These are phyloP conservation scores for Lethrus apterus DNA, from an alignment of 1,140 invertebrate genomes.

Conservation along the genomic window DNA sequence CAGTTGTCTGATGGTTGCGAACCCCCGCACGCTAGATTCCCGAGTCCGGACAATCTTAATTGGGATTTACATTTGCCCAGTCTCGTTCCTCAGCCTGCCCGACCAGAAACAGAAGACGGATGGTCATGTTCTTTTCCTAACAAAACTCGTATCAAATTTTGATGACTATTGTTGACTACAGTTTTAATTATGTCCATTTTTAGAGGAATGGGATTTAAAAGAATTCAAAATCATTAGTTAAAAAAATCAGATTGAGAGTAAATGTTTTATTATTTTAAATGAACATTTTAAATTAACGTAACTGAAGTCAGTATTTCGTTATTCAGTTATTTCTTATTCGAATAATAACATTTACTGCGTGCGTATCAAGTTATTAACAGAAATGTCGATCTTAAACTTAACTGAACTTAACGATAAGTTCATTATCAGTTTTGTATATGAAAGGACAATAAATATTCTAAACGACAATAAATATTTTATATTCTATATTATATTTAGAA, in stretches of 20 bases:
- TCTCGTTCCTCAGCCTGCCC: slow-evolving; percentile 21
- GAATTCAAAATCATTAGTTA: too few relatives aligned
- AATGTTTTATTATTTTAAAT: too few relatives aligned
- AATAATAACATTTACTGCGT: too few relatives aligned
- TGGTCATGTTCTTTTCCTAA: slow-evolving; percentile 12
- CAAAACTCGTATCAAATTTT: slow-evolving; percentile 11
- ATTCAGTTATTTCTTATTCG: too few relatives aligned
- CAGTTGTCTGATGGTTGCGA: slow-evolving; percentile 32
- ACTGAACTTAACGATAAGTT: too few relatives aligned
- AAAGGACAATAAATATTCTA: too few relatives aligned
- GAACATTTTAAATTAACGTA: not conserved
- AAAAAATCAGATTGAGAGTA: too few relatives aligned
- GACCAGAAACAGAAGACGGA: slow-evolving; percentile 11
- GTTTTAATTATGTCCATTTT: slow-evolving; percentile 9
- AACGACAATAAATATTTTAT: not conserved
- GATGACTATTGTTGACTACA: slow-evolving; percentile 10
- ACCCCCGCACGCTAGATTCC: slow-evolving; percentile 32
- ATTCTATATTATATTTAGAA: not conserved
- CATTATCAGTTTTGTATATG: too few relatives aligned
- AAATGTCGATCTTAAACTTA: too few relatives aligned
- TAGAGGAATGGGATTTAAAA: too few relatives aligned
- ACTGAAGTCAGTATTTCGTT: too few relatives aligned
- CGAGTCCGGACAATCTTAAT: slow-evolving; percentile 35
- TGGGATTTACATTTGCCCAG: slow-evolving; percentile 36
- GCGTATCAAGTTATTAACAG: too few relatives aligned